phyloP scores from a whole-genome alignment of 2,888 invertebrate species.

The Bugulina stolonifera region DNA sequence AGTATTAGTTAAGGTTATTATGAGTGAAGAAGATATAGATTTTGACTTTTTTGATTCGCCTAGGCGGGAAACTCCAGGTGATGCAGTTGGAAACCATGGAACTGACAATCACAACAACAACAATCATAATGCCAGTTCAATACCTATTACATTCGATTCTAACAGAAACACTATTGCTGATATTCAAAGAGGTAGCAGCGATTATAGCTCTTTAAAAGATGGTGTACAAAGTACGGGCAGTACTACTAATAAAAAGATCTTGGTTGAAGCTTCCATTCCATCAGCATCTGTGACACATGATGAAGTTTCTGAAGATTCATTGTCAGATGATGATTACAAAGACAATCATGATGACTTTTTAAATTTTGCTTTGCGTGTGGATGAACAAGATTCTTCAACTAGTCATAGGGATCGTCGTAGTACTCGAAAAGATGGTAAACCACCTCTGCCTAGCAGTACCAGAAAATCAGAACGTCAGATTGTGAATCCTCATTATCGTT shows the following conservation, averaged over 20 bases:
- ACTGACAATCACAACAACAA: no score
- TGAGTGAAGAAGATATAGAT: background rate
- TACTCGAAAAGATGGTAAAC: background rate
- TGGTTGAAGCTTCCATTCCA: background rate
- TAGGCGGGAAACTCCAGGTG: background rate
- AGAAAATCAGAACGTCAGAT: background rate
- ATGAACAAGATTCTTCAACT: background rate
- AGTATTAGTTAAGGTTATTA: no score
- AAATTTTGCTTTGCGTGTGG: background rate
- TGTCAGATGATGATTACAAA: background rate
- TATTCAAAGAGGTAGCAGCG: background rate
- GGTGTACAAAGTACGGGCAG: background rate
- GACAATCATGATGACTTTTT: no score
- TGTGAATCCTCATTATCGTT: background rate
- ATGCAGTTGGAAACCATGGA: no score
- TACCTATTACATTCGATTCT: background rate
- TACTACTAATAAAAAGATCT: background rate
- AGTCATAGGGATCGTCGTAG: background rate
- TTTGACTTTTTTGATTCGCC: constrained; percentile 21
- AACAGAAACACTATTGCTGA: background rate
- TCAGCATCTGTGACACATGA: background rate
- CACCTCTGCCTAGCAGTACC: background rate
- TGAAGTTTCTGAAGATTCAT: no score
- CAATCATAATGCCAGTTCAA: no score
- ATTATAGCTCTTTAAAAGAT: background rate